Base-by-base conservation (phyloP, 2,888 invertebrate species). In the Tanytarsus gracilentus region DNA sequence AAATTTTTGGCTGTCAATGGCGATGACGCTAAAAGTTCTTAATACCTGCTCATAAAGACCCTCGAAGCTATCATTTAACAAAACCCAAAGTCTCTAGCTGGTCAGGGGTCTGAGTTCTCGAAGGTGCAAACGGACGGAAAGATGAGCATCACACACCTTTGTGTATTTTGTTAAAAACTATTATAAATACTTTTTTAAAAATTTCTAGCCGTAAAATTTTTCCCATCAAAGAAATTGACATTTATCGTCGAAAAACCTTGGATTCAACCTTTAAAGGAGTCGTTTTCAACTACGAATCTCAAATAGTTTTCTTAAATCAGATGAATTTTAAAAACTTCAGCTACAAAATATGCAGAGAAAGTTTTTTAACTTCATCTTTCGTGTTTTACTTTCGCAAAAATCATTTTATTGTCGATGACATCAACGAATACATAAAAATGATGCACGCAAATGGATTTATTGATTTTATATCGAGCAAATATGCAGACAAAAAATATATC, bases 331-430 rank as follows among this genome's bases (percentile, higher is more conserved):
- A 48, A 23, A 58, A 58, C n/a, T 58, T 30, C n/a, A 29, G 44
- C 6, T 58, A 44, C 7, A 39, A 11, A 2, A 29, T 58, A 6
- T 58, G 48, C 21, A 58, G 48, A 23, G 30, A 58, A n/a, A 11
- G 26, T 14, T 58, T 58, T 16, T 4, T 30, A 21, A 27, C 48
- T 7, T 25, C 26, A 18, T 44, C 26, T 6, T 18, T 58, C n/a
- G 58, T 58, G n/a, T 58, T 58, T 8, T 58, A 58, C 11, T 48
- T 58, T 18, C 40, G 48, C 4, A 44, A 27, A n/a, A 18, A 27
- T 58, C 48, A 48, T 29, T 58, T 29, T 30, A 8, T 58, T 5
- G 48, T 58, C 14, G 21, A 27, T 11, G 48, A 58, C 18, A 9
- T 58, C 11, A 58, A 44, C 21, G 29, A 27, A n/a, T 3, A 48